Evolutionary conservation across 64 coral and sea anemone genomes (phyloP).

Genomic region (Actinia equina): DNA sequence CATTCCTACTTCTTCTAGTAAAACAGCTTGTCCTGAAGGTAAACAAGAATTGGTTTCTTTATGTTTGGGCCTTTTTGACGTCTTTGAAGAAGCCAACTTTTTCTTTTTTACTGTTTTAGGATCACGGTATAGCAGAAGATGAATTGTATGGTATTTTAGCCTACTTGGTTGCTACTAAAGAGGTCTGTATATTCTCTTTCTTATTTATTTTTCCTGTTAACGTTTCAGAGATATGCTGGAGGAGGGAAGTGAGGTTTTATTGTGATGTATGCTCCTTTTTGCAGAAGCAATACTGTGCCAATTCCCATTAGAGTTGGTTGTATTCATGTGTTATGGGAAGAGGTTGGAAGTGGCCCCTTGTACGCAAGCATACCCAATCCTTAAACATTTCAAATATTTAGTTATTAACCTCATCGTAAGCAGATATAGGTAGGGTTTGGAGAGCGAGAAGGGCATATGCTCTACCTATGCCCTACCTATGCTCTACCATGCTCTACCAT

Average conservation of each 20-base stretch:
- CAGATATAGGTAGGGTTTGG: no score
- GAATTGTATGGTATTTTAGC: constrained; percentile 89
- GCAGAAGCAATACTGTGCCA: no score
- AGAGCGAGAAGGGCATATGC: no score
- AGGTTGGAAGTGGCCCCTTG: no score
- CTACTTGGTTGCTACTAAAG: constrained; percentile 75
- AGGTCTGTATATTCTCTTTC: constrained; percentile 42
- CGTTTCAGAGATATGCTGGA: neutral
- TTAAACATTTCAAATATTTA: no score
- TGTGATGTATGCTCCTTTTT: no score
- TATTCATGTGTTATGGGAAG: no score
- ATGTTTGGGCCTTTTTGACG: neutral
- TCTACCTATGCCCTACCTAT: no score
- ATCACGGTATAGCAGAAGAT: constrained; percentile 89
- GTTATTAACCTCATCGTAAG: no score
- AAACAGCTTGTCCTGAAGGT: constrained; percentile 98
- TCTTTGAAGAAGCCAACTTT: neutral
- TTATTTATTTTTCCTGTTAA: neutral
- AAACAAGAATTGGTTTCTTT: neutral
- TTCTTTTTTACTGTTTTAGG: constrained; percentile 41
- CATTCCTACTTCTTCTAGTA: constrained; percentile 87
- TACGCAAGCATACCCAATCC: no score
- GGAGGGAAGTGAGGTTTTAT: neutral
- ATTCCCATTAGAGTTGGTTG: no score
- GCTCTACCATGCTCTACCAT: no score